Evolutionary conservation across 2,888 invertebrate genomes (phyloP).

Genomic region (Drosophila setosimentum): DNA sequence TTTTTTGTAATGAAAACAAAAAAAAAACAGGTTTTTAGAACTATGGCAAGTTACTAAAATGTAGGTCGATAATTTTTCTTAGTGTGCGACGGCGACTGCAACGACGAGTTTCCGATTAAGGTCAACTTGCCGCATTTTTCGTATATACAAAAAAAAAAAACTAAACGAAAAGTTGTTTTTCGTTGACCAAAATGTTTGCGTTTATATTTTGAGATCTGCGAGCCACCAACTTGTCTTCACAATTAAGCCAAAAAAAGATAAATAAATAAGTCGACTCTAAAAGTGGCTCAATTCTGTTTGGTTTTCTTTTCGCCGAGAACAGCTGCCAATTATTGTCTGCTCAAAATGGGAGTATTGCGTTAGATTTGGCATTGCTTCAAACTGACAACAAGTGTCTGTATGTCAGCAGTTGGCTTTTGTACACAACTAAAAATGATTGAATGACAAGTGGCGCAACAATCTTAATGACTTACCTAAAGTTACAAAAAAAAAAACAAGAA

Average conservation of each 20-base stretch:
- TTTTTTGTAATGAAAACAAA: too few relatives aligned
- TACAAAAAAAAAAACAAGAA: background rate
- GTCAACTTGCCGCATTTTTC: conserved; percentile 76
- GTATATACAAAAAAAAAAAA: conserved; percentile 23
- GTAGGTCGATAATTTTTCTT: background rate
- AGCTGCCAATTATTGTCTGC: conserved; percentile 64
- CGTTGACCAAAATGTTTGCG: conserved; percentile 65
- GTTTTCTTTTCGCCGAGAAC: conserved; percentile 48
- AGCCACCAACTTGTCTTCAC: conserved; percentile 37
- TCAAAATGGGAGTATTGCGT: conserved; percentile 34
- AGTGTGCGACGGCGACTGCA: conserved; percentile 39
- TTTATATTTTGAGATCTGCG: conserved; percentile 11
- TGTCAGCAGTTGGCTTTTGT: conserved; percentile 23
- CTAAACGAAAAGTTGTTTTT: conserved; percentile 72
- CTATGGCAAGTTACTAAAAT: background rate
- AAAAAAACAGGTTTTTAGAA: too few relatives aligned
- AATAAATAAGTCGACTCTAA: conserved; percentile 11
- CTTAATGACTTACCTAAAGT: background rate
- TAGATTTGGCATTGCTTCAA: conserved; percentile 24
- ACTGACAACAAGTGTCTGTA: conserved; percentile 13
- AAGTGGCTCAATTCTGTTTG: conserved; percentile 41
- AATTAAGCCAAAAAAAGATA: conserved; percentile 50
- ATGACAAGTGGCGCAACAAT: conserved; percentile 8
- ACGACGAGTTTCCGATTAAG: conserved; percentile 78
- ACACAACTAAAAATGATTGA: conserved; percentile 4